phyloP scores from a whole-genome alignment of 2,113 vertebrate genomes.

The Nothoprocta pentlandii region DNA sequence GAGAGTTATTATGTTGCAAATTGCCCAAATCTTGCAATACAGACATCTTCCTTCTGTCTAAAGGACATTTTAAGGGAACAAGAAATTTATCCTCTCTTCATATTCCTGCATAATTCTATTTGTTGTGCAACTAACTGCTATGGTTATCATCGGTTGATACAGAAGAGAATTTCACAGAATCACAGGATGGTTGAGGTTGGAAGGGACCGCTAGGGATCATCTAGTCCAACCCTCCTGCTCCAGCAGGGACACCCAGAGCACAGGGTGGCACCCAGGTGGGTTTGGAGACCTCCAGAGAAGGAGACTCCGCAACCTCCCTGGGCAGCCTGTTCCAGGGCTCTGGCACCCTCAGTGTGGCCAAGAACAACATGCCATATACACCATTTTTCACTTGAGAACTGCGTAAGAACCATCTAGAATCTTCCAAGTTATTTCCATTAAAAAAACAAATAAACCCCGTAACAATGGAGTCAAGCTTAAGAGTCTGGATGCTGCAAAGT shows the following conservation, averaged over 20 bases:
- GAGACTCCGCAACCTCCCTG: no score
- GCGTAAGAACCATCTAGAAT: not conserved
- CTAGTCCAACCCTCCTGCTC: no score
- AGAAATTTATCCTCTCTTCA: not conserved
- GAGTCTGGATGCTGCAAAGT: not conserved
- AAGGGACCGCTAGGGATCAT: no score
- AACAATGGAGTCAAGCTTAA: not conserved
- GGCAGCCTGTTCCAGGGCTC: no score
- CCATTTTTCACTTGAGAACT: not conserved
- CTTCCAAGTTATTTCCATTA: not conserved
- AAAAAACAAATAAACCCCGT: not conserved
- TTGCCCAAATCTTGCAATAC: not conserved
- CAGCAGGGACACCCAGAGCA: no score
- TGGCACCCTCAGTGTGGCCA: not conserved
- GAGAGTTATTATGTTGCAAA: not conserved
- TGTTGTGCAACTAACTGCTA: not conserved
- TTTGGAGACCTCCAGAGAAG: no score
- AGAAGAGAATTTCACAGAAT: not conserved
- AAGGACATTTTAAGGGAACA: not conserved
- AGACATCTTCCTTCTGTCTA: not conserved
- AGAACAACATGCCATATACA: accelerated
- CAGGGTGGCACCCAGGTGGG: no score
- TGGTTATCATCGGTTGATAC: not conserved
- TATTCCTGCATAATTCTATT: not conserved
- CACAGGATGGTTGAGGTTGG: no score